Evolutionary conservation across 2,888 invertebrate genomes (phyloP), one percentile per base, ranked within the genome.

Genomic region (Archaeoteleia sp.): DNA sequence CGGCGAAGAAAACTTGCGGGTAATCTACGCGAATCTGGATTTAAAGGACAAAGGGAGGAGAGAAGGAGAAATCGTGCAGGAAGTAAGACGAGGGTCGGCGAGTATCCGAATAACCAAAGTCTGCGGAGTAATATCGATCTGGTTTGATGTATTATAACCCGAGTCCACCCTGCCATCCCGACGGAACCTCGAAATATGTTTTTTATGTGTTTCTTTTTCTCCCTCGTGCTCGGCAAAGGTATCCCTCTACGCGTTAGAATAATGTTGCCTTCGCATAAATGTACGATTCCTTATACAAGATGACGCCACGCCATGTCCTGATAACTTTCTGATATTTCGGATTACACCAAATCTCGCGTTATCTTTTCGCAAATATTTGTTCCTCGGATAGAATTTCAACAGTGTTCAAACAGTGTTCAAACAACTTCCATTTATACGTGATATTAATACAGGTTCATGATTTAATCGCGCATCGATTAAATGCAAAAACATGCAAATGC

Each of bases 51-150:
- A 72, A 71, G 71, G 62, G 71, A 70, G 69, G 69, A 73, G 69
- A 54, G n/a, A n/a, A 49, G 66, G 67, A 66, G 67, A 66, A 69
- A 65, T 68, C 62, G 71, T 65, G 62, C 67, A 67, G 55, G 63
- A 65, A 63, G 67, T 65, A 49, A 46, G 68, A 61, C 40, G 60
- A 70, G 60, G 60, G 70, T 71, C 62, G 76, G 77, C 73, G 74
- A 76, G 75, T 77, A 78, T 79, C 77, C 76, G 80, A 79, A 79
- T 81, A 78, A 78, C 76, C 78, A 74, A 78, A 79, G 80, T 78
- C 78, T 75, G 79, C 74, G 76, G 79, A 78, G 79, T 78, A 79
- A 80, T 81, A 85, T 85, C 83, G 84, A 85, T 85, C 82, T 81
- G 78, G 73, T 77, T 81, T 83, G 85, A 85, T 84, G 82, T 84